Conservation (phyloP, 1,140 invertebrate species). For the Cylas formicarius region DNA sequence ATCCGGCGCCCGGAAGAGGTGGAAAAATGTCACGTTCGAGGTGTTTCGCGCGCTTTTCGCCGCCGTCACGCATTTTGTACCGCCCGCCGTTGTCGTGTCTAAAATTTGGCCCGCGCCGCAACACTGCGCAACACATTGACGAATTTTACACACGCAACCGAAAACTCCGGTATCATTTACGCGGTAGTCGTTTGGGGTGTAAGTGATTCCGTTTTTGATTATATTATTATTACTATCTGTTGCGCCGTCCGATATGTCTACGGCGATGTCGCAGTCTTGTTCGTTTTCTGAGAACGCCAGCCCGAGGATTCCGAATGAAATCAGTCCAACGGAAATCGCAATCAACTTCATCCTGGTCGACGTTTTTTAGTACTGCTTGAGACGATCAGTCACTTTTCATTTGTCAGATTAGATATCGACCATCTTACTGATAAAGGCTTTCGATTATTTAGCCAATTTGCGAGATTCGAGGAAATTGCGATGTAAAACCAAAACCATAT, state of each 20-base stretch:
- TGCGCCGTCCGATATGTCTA: constrained; percentile 20
- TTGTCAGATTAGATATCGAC: no score
- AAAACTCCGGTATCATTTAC: constrained; percentile 6
- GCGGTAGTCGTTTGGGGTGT: constrained; percentile 18
- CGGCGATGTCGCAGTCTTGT: constrained; percentile 9
- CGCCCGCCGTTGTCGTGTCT: not conserved
- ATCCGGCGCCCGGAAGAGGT: constrained; percentile 16
- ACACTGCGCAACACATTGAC: constrained; percentile 23
- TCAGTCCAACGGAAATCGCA: not conserved
- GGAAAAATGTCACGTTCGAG: not conserved
- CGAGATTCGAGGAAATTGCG: no score
- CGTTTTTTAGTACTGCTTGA: no score
- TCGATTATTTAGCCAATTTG: no score
- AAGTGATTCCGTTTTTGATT: constrained; percentile 14
- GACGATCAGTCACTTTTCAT: no score
- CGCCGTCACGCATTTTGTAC: not conserved
- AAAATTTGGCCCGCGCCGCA: constrained; percentile 14
- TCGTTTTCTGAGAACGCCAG: not conserved
- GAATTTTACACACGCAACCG: constrained; percentile 24
- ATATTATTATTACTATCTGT: constrained; percentile 13
- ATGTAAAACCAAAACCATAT: no score
- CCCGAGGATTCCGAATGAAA: not conserved
- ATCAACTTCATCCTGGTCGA: no score
- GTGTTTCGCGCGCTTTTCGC: constrained; percentile 1
- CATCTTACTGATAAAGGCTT: no score